These are phyloP conservation scores for Pseudochirops corinnae DNA, from an alignment of 2,797 vertebrate species.

Conservation along the genomic window DNA sequence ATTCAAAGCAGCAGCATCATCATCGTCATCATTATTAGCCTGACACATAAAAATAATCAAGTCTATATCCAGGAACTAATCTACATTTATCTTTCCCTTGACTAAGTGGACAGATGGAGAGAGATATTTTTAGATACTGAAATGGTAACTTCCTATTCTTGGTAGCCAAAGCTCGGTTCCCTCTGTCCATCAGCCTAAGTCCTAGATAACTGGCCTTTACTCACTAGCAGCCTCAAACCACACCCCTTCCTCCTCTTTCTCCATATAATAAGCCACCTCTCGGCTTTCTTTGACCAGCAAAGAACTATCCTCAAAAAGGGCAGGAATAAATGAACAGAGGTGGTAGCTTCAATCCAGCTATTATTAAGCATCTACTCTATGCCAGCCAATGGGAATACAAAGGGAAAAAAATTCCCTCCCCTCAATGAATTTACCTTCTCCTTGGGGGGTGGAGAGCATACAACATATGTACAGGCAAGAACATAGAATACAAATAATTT, in stretches of 20 bases:
- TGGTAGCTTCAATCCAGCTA: neutral
- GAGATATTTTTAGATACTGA: slow-evolving; percentile 81
- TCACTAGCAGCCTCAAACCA: slow-evolving; percentile 44
- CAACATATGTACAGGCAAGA: neutral
- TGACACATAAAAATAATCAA: slow-evolving; percentile 76
- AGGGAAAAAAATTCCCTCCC: neutral
- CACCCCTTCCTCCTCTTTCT: slow-evolving; percentile 45
- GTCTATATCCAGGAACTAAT: slow-evolving; percentile 81
- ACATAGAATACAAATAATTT: neutral
- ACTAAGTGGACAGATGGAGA: slow-evolving; percentile 80
- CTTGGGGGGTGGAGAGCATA: neutral
- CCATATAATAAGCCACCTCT: slow-evolving; percentile 36
- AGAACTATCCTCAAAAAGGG: slow-evolving; percentile 49
- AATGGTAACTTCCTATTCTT: slow-evolving; percentile 82
- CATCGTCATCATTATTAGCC: slow-evolving; percentile 80
- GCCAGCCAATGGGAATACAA: slow-evolving; percentile 8
- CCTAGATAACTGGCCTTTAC: slow-evolving; percentile 71
- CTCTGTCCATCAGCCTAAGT: slow-evolving; percentile 73
- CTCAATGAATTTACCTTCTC: neutral
- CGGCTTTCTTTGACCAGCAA: slow-evolving; percentile 49
- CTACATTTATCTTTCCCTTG: slow-evolving; percentile 79
- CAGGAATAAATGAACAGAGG: slow-evolving; percentile 40
- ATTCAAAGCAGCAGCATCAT: slow-evolving; percentile 71
- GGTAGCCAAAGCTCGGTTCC: slow-evolving; percentile 73
- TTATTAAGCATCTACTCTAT: slow-evolving; percentile 52